A percentile compares a stretch with the other conserved stretches of the same genome.
Conservation (phyloP, 2,888 invertebrate species). For the Caenorhabditis virilis region DNA sequence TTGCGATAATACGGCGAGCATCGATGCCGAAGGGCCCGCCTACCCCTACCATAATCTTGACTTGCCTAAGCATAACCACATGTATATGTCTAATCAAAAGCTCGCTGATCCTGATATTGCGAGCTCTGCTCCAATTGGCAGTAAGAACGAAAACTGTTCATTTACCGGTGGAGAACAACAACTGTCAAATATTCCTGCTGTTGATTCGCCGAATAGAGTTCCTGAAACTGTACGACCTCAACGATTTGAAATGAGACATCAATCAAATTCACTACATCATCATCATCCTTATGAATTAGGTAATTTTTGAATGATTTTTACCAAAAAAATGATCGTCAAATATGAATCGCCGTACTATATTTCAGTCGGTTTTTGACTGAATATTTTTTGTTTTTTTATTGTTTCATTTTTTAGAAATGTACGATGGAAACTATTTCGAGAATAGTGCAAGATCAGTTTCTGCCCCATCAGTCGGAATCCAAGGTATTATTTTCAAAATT, state of each 20-base stretch:
- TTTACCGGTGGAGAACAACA: too few relatives aligned
- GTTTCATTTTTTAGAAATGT: constrained; percentile 14
- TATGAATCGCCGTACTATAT: not conserved
- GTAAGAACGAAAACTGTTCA: too few relatives aligned
- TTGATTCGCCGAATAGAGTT: too few relatives aligned
- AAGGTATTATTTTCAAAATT: constrained; percentile 5
- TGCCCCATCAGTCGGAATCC: constrained; percentile 14
- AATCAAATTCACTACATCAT: not conserved
- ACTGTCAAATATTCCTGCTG: too few relatives aligned
- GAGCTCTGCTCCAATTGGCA: not conserved
- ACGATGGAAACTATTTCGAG: constrained; percentile 8
- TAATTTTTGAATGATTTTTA: too few relatives aligned
- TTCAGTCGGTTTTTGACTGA: not conserved
- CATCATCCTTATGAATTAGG: not conserved
- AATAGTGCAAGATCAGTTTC: constrained; percentile 14
- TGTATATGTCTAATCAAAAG: constrained; percentile 26
- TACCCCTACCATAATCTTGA: constrained; percentile 36
- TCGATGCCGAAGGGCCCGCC: constrained; percentile 9
- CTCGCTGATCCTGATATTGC: not conserved
- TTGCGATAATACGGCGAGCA: constrained; percentile 10
- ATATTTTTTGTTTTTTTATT: too few relatives aligned
- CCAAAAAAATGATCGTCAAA: too few relatives aligned
- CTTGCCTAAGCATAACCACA: constrained; percentile 18
- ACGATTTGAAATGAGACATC: not conserved
- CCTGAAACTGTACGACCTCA: too few relatives aligned